Conservation (phyloP, 2,888 invertebrate species). For the Creontiades dilutus region DNA sequence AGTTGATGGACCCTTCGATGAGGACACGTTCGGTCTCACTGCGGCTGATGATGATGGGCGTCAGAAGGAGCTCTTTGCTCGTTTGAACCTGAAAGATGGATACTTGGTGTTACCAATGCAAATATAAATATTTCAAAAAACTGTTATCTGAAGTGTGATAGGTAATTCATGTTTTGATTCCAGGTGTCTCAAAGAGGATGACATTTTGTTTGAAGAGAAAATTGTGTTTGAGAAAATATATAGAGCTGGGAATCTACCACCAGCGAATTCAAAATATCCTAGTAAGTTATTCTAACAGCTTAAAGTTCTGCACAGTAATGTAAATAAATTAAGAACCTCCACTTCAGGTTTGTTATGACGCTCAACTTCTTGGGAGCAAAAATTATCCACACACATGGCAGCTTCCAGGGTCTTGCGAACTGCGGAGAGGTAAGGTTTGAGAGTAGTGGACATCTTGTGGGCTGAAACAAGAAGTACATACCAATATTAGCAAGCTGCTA, state of each 20-base stretch:
- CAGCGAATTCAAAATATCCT: too few relatives aligned
- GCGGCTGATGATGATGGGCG: constrained; percentile 96
- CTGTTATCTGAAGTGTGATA: too few relatives aligned
- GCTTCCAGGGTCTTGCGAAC: constrained; percentile 97
- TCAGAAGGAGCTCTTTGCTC: constrained; percentile 95
- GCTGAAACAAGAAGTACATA: not conserved
- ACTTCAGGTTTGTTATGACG: constrained; percentile 99
- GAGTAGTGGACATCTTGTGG: constrained; percentile 81
- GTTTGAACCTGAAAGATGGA: constrained; percentile 81
- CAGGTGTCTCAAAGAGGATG: too few relatives aligned
- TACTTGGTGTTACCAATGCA: not conserved
- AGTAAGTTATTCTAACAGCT: too few relatives aligned
- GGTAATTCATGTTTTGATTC: too few relatives aligned
- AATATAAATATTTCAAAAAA: too few relatives aligned
- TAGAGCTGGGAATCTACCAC: too few relatives aligned
- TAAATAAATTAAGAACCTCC: constrained; percentile 86
- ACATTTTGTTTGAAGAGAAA: too few relatives aligned
- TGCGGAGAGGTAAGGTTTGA: constrained; percentile 96
- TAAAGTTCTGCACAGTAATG: too few relatives aligned
- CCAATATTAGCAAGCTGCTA: not conserved
- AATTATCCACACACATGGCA: constrained; percentile 99
- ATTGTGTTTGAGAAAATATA: too few relatives aligned
- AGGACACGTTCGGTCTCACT: constrained; percentile 98
- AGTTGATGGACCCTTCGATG: constrained; percentile 98
- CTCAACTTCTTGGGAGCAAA: constrained; percentile 98